Conservation (phyloP, 2,888 invertebrate genomes). For the Auanema freiburgensis region DNA sequence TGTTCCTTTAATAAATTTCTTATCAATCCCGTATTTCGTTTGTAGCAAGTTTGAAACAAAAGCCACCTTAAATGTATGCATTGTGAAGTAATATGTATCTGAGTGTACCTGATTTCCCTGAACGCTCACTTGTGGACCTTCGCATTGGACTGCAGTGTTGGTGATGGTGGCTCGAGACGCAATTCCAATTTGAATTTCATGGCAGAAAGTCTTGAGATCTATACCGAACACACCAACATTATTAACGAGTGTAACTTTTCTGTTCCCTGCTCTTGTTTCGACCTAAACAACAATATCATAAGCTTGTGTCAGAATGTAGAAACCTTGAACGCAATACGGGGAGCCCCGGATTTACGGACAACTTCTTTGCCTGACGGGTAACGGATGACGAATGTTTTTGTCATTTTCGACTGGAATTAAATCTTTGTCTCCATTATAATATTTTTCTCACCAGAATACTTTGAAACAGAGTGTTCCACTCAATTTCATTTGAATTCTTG, state of each 20-base stretch:
- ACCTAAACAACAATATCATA: constrained; percentile 29
- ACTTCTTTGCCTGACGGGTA: constrained; percentile 49
- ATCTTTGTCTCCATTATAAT: background rate
- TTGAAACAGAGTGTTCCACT: constrained; percentile 45
- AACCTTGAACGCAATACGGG: constrained; percentile 43
- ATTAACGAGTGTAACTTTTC: constrained; percentile 81
- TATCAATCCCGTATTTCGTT: constrained; percentile 50
- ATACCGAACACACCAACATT: constrained; percentile 87
- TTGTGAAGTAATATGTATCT: background rate
- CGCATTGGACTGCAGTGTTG: constrained; percentile 71
- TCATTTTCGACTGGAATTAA: constrained; percentile 43
- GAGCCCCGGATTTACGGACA: constrained; percentile 36
- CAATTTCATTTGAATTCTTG: constrained; percentile 25
- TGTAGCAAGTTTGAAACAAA: constrained; percentile 34
- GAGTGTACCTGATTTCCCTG: constrained; percentile 60
- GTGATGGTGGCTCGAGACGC: constrained; percentile 85
- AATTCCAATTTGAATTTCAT: constrained; percentile 71
- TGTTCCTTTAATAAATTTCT: constrained; percentile 57
- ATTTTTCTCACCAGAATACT: constrained; percentile 27
- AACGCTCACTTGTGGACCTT: constrained; percentile 58
- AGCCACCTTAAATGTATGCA: constrained; percentile 30
- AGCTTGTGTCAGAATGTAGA: background rate
- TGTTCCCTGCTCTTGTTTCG: constrained; percentile 60
- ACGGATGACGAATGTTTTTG: constrained; percentile 45
- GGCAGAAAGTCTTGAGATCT: constrained; percentile 69